Percentiles rank a stretch among this genome's conserved stretches.
Conservation (phyloP, 2,113 vertebrate species). For the Oncorhynchus keta region DNA sequence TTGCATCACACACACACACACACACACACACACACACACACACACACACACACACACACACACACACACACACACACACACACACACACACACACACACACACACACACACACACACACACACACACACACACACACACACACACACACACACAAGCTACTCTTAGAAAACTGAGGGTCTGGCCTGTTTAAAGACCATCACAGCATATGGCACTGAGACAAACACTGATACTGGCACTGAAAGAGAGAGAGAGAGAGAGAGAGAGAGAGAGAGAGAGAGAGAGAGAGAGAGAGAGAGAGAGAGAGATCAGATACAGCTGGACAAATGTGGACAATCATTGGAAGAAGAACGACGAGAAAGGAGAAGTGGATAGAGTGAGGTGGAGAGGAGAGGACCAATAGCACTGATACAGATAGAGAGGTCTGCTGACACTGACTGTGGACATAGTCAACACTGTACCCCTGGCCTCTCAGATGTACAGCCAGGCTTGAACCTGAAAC, state of each 20-base stretch:
- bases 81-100: background rate
- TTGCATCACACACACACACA: background rate
- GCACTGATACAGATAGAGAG: too few species aligned
- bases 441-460: too few species aligned
- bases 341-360: too few species aligned
- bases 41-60: background rate
- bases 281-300: background rate
- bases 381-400: too few species aligned
- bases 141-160: background rate
- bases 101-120: background rate
- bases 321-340: too few species aligned
- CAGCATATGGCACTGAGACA: background rate
- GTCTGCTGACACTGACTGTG: too few species aligned
- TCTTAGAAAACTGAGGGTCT: too few species aligned
- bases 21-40: background rate
- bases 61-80: background rate
- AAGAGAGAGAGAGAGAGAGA: background rate
- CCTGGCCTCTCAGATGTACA: too few species aligned
- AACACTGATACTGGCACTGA: background rate
- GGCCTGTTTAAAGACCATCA: too few species aligned
- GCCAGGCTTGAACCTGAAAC: too few species aligned
- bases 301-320: too few species aligned
- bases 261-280: background rate
- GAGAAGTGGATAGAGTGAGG: too few species aligned
- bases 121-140: background rate